Base-by-base conservation (phyloP, 2,113 vertebrate species). In the Percopsis transmontana region DNA sequence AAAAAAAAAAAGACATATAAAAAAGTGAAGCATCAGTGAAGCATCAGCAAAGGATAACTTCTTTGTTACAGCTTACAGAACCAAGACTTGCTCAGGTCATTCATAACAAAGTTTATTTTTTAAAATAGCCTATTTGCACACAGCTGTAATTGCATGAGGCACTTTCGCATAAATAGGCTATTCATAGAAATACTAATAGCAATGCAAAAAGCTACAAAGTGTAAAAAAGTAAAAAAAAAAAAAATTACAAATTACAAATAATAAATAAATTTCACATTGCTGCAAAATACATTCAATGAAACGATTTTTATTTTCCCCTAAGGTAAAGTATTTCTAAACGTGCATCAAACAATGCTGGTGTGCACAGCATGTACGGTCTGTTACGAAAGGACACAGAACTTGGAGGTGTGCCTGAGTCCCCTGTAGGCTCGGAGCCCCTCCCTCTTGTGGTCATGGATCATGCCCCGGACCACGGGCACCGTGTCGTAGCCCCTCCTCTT, bases 301-400 rank as follows among this genome's bases (percentile, higher is more conserved):
- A 16, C 15, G 2, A 45, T n/a, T 6, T 48, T 48, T 48, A 14
- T 48, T 16, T n/a, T 1, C 12, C 11, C 12, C 42, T 2, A 44
- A 2, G 15, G 42, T 44, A 11, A 44, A 44, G 14, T 15, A 44
- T 14, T 33, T 33, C 8, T 33, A 33, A 33, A 33, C 8, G 27
- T 33, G 27, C 27, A 33, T 33, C 1, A 33, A 33, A 7, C 27
- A 33, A 33, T 33, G 27, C 27, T 0, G 27, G 27, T 33, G 27
- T 33, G 27, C 8, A n/a, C n/a, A 7, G 5, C 8, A 7, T 33
- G 54, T 2, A 9, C 0, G 23, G 16, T 16, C 6, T 55, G 7
- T 92, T 88, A 98, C 78, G 96, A 93, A 83, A 98, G 90, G 6
- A 93, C 92, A 53, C 96, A 99, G 9, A 99, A 80, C 85, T 95